A percentile compares a stretch with the other conserved stretches of the same genome.
phyloP scores from a whole-genome alignment of 1,140 invertebrate genomes.

The Ceratina calcarata region DNA sequence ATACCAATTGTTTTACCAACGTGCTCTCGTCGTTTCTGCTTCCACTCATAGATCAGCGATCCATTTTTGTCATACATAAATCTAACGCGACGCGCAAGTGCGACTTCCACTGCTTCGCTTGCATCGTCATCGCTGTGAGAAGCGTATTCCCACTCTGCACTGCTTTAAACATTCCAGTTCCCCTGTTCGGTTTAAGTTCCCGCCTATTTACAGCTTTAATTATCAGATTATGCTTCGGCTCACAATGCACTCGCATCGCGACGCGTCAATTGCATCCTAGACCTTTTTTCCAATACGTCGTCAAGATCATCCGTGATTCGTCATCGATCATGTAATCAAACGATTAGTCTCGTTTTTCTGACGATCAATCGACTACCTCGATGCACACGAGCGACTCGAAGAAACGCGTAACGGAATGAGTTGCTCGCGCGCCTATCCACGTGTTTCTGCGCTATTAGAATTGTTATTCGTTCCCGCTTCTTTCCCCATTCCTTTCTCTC shows the following conservation, averaged over 20 bases:
- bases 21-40: not conserved
- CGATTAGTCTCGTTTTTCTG: slow-evolving; percentile 4
- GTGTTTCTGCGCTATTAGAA: slow-evolving; percentile 26
- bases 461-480: slow-evolving; percentile 14
- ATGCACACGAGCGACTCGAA: slow-evolving; percentile 30
- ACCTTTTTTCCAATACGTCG: not conserved
- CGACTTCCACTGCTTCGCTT: slow-evolving; percentile 3
- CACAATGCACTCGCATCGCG: too few relatives aligned
- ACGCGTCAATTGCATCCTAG: too few relatives aligned
- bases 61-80: slow-evolving; percentile 19
- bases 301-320: not conserved
- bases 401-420: slow-evolving; percentile 19
- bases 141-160: not conserved
- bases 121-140: not conserved
- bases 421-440: not conserved
- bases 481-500: not conserved
- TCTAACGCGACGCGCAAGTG: slow-evolving; percentile 18
- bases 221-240: not conserved
- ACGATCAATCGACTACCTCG: not conserved
- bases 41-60: not conserved
- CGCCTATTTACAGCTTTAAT: too few relatives aligned
- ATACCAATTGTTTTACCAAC: not conserved
- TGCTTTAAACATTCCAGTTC: not conserved
- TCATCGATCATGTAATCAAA: not conserved
- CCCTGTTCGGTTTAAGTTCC: not conserved